A percentile compares a stretch with the other conserved stretches of the same genome.
phyloP scores from a whole-genome alignment of 2,888 invertebrate genomes.

The Cancer borealis region DNA sequence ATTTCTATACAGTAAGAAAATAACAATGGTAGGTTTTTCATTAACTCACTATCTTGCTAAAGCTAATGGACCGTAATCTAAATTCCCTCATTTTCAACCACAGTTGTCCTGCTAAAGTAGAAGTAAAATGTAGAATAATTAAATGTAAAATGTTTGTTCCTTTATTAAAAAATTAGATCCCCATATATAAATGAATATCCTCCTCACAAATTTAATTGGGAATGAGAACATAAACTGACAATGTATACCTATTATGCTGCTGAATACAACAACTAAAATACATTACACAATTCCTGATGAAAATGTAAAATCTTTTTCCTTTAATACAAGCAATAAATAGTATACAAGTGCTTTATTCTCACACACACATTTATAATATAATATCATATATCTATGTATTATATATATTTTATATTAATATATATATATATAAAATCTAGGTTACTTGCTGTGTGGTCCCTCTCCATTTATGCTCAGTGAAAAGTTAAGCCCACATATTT shows the following conservation, averaged over 20 bases:
- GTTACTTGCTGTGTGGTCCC: slow-evolving; percentile 66
- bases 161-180: slow-evolving; percentile 64
- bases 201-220: neutral
- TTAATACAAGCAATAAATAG: neutral
- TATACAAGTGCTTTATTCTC: slow-evolving; percentile 60
- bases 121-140: neutral
- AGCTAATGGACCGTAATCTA: no score
- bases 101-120: neutral
- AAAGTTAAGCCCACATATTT: slow-evolving; percentile 49
- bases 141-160: slow-evolving; percentile 9
- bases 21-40: no score
- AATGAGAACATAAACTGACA: neutral
- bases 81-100: neutral
- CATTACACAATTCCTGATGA: neutral
- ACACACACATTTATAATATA: no score
- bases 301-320: neutral
- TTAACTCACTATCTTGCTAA: no score
- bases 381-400: no score
- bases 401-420: no score
- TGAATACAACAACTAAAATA: neutral
- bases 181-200: neutral
- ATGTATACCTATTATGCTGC: slow-evolving; percentile 1
- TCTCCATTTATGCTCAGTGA: slow-evolving; percentile 51
- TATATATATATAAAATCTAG: slow-evolving; percentile 44
- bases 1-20: no score